Evolutionary conservation across 2,888 invertebrate species (phyloP).

Genomic region (Matsumyia berberina): DNA sequence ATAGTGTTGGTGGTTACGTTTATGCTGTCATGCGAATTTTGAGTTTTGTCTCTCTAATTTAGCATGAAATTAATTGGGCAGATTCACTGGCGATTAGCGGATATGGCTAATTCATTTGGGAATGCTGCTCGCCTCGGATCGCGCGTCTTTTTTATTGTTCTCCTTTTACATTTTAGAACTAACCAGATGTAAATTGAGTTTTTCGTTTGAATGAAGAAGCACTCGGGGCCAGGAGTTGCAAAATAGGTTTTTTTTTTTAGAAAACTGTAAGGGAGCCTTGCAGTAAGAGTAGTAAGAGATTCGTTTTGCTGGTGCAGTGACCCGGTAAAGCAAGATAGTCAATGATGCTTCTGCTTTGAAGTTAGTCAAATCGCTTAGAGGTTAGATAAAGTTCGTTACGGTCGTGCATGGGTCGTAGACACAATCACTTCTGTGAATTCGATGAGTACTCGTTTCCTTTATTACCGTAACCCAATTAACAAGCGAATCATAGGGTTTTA

Average conservation of each 20-base stretch:
- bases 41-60: conserved; percentile 74
- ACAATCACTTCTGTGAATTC: not conserved
- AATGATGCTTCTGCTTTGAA: not conserved
- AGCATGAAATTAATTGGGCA: conserved; percentile 76
- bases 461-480: not conserved
- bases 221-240: not conserved
- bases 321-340: too few relatives aligned
- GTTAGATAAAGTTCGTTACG: conserved; percentile 26
- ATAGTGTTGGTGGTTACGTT: conserved; percentile 54
- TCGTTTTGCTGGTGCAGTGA: conserved; percentile 44
- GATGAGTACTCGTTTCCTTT: not conserved
- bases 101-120: conserved; percentile 68
- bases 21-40: conserved; percentile 75
- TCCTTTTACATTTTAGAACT: conserved; percentile 6
- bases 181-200: conserved; percentile 62
- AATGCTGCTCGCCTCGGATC: conserved; percentile 14
- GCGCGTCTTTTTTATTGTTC: conserved; percentile 37
- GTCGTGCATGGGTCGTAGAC: not conserved
- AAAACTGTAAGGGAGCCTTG: not conserved
- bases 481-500: not conserved
- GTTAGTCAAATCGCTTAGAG: not conserved
- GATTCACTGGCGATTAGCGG: conserved; percentile 74
- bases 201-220: not conserved
- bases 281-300: conserved; percentile 37
- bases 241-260: conserved; percentile 3